These are phyloP conservation scores for Otolemur garnettii DNA, from an alignment of 2,113 vertebrate genomes.

Conservation along the genomic window DNA sequence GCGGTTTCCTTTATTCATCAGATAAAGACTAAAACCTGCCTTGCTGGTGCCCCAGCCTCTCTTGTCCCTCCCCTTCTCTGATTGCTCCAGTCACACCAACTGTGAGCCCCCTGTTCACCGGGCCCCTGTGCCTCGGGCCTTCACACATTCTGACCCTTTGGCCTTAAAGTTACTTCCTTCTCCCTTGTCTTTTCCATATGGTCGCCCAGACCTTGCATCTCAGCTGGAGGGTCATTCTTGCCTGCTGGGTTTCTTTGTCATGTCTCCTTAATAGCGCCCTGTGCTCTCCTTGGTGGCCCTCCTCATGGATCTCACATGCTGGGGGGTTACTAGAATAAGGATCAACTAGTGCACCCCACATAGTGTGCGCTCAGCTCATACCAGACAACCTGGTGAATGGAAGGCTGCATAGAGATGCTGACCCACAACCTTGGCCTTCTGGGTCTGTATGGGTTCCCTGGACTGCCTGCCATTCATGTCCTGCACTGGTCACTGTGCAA, in stretches of 20 bases:
- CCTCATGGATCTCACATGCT: neutral
- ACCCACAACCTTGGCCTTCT: neutral
- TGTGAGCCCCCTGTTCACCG: neutral
- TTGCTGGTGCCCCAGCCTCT: neutral
- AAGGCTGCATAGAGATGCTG: neutral
- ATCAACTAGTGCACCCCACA: neutral
- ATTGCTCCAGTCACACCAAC: neutral
- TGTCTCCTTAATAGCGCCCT: neutral
- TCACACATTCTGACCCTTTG: neutral
- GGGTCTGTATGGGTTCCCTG: neutral
- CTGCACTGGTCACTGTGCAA: neutral
- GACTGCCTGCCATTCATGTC: rapidly evolving
- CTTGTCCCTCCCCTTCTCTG: rapidly evolving
- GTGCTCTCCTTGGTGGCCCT: neutral
- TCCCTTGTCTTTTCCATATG: neutral
- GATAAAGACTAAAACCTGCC: neutral
- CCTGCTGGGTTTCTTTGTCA: neutral
- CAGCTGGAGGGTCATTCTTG: neutral
- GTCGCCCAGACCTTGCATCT: neutral
- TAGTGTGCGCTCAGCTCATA: rapidly evolving
- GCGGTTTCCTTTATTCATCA: neutral
- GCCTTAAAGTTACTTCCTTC: neutral
- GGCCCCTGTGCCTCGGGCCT: neutral
- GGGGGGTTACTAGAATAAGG: neutral
- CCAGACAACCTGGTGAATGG: neutral